These are phyloP conservation scores for Microctenopoma lineatum DNA, from an alignment of 2,797 vertebrate species.

Conservation along the genomic window DNA sequence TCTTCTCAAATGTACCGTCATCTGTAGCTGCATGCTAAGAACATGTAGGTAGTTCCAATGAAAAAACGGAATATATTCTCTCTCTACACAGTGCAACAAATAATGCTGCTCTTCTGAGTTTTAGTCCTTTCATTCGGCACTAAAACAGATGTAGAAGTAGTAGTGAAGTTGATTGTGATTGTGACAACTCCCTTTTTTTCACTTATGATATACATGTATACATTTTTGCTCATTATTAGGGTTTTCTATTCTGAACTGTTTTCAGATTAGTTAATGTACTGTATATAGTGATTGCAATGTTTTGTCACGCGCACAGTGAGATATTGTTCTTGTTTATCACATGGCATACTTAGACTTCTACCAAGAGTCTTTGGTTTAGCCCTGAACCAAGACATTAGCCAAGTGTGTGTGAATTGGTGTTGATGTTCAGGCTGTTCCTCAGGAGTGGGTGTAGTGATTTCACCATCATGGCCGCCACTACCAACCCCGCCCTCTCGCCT, in stretches of 20 bases:
- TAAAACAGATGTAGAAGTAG: neutral
- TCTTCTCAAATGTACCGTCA: neutral
- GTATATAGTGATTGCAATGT: neutral
- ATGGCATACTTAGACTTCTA: neutral
- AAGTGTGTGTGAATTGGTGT: constrained; percentile 52
- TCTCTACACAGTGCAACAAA: neutral
- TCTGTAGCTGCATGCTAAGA: too few species aligned
- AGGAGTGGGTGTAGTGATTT: constrained; percentile 68
- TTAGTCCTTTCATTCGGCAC: neutral
- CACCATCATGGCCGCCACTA: constrained; percentile 67
- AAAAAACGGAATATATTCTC: neutral
- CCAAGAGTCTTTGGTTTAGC: constrained; percentile 27
- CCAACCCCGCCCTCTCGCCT: constrained; percentile 74
- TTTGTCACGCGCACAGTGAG: neutral
- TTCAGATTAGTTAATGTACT: neutral
- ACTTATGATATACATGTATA: neutral
- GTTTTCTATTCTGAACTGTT: neutral
- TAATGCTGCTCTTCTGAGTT: neutral
- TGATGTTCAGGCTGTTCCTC: constrained; percentile 69
- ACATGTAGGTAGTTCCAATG: neutral
- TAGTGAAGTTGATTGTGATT: neutral
- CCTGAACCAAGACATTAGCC: constrained; percentile 29
- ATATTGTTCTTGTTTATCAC: neutral
- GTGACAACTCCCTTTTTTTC: neutral
- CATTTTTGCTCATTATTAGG: constrained; percentile 10